Base-by-base conservation (phyloP, 2,888 invertebrate species). In the Ichneumoninae sp. region DNA sequence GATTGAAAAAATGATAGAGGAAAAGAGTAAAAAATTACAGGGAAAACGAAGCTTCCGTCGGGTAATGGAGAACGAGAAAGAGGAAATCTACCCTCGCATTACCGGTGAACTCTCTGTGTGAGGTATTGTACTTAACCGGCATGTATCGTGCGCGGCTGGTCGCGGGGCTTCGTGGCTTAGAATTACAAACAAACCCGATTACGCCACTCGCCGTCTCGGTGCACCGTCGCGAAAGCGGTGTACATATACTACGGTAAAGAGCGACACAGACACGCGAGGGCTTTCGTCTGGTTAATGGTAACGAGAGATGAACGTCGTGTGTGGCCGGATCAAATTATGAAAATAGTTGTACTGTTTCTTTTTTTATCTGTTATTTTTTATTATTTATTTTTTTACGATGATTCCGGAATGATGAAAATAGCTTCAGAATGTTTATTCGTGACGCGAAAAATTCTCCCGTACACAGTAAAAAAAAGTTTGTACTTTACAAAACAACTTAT, bases 141-240 rank as follows among this genome's bases (percentile, higher is more conserved):
- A 75, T 79, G 81, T 76, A 81, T 81, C 70, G 52, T 63, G 63
- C 33, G 81, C 33, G 81, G 70, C 50, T 65, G 65, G 75, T 74
- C 70, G 80, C 81, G 86, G 89, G 91, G 91, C 91, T 91, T 91
- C 91, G 85, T 87, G 88, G 91, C 90, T 91, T 91, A 89, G 90
- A 90, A 91, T 91, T 91, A 91, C 91, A 91, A 90, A 90, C 90
- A 91, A 91, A 91, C 90, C 88, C 91, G 91, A 91, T 91, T 91
- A 91, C 88, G 86, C 86, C 88, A 85, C 88, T 88, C 66, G 54
- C 19, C 47, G 57, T 74, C 85, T 74, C 47, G 79, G 33, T 26
- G 22, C 30, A 76, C 16, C 71, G 26, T 68, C 50, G 78, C 47
- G 36, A 65, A 50, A 69, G 44, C 36, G 22, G 50, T 54, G 16